Evolutionary conservation across 2,888 invertebrate species (phyloP).

Genomic region (Deilephila porcellus): DNA sequence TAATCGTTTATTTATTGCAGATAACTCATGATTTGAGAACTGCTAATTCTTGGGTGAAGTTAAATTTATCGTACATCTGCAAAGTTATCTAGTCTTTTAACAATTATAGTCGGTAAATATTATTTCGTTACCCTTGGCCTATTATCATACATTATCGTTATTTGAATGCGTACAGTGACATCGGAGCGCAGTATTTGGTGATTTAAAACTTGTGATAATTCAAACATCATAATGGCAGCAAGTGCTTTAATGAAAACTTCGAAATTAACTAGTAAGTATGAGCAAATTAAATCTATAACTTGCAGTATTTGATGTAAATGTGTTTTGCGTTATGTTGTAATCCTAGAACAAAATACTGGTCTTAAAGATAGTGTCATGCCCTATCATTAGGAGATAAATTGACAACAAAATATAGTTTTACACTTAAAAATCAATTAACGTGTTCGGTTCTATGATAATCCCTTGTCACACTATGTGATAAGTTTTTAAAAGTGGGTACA

Average conservation of each 20-base stretch:
- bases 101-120: slow-evolving; percentile 8
- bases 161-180: slow-evolving; percentile 52
- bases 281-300: neutral
- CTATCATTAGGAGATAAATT: too few species aligned
- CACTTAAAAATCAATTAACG: too few species aligned
- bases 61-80: neutral
- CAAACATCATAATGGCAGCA: slow-evolving; percentile 61
- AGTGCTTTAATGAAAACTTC: slow-evolving; percentile 61
- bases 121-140: slow-evolving; percentile 59
- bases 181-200: slow-evolving; percentile 37
- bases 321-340: neutral
- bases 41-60: neutral
- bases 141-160: slow-evolving; percentile 62
- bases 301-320: neutral
- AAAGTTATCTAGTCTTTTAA: neutral
- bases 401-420: too few species aligned
- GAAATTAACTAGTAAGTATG: slow-evolving; percentile 66
- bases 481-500: too few species aligned
- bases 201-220: slow-evolving; percentile 40
- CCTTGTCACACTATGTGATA: too few species aligned
- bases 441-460: too few species aligned
- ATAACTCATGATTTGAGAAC: neutral
- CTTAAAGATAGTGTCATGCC: too few species aligned
- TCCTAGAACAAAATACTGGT: neutral
- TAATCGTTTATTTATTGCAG: neutral